A percentile compares a stretch with the other conserved stretches of the same genome.
Conservation (phyloP, 92 coral and sea anemone genomes). For the Palythoa caribaeorum region DNA sequence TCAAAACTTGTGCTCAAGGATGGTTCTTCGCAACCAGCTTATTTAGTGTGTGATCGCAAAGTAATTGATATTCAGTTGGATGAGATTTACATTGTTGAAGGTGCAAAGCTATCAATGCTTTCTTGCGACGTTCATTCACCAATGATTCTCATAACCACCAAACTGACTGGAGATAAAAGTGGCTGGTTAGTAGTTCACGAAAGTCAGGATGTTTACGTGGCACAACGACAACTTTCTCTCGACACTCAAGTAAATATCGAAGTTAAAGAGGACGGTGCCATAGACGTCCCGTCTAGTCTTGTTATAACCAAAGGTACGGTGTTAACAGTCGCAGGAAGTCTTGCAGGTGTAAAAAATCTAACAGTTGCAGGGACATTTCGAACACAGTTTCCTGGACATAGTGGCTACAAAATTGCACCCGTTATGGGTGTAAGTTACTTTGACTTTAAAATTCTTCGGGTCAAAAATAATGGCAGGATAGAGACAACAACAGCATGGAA, state of each 20-base stretch:
- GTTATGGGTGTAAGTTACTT: conserved; percentile 46
- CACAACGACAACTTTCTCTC: conserved; percentile 25
- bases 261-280: conserved; percentile 55
- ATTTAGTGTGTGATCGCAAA: conserved; percentile 57
- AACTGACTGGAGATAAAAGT: conserved; percentile 62
- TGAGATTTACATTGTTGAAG: conserved; percentile 60
- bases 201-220: conserved; percentile 65
- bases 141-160: conserved; percentile 62
- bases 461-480: conserved; percentile 55
- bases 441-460: conserved; percentile 51
- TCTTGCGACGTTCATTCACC: conserved; percentile 58
- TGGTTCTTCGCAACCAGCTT: conserved; percentile 38
- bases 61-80: conserved; percentile 57
- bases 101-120: conserved; percentile 64
- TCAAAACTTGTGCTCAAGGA: conserved; percentile 63
- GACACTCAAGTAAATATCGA: conserved; percentile 43
- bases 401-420: conserved; percentile 57
- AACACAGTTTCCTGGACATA: conserved; percentile 69
- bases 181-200: conserved; percentile 44
- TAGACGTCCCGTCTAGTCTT: conserved; percentile 57
- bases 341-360: conserved; percentile 60
- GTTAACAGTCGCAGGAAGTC: conserved; percentile 63
- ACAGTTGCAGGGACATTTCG: conserved; percentile 55
- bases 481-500: conserved; percentile 46
- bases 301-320: conserved; percentile 38